Evolutionary conservation across 2,888 invertebrate species (phyloP).

Genomic region (Bhutanitis thaidina): DNA sequence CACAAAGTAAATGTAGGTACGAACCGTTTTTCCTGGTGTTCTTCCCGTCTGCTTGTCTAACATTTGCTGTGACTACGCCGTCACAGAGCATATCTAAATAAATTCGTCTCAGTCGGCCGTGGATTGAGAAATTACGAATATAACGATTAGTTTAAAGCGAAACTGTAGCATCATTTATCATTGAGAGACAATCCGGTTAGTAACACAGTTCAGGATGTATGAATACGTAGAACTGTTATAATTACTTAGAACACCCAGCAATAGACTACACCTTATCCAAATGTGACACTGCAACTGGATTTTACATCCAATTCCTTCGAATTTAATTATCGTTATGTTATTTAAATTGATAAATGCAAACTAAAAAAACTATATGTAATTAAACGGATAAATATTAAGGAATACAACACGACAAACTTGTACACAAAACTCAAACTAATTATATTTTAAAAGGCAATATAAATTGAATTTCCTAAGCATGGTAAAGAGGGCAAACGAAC

Average conservation of each 20-base stretch:
- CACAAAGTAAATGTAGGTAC: slow-evolving; percentile 1
- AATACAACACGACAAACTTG: too few relatives aligned
- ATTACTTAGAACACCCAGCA: slow-evolving; percentile 28
- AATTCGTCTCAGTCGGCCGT: slow-evolving; percentile 51
- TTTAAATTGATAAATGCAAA: too few relatives aligned
- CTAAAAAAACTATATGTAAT: too few relatives aligned
- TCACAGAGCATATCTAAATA: slow-evolving; percentile 46
- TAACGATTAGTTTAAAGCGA: slow-evolving; percentile 59
- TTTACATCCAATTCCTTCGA: too few relatives aligned
- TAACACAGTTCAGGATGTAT: slow-evolving; percentile 27
- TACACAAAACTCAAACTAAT: too few relatives aligned
- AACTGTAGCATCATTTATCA: slow-evolving; percentile 60
- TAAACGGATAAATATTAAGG: too few relatives aligned
- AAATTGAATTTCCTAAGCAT: too few relatives aligned
- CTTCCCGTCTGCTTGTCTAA: slow-evolving; percentile 11
- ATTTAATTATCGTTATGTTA: too few relatives aligned
- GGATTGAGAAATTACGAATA: slow-evolving; percentile 63
- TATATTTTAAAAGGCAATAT: too few relatives aligned
- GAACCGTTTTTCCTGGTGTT: slow-evolving; percentile 1
- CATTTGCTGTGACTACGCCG: slow-evolving; percentile 35
- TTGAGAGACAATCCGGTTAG: slow-evolving; percentile 51
- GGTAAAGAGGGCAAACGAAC: too few relatives aligned
- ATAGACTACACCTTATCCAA: slow-evolving; percentile 32
- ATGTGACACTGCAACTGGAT: slow-evolving; percentile 35
- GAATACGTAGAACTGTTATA: background rate